Conservation (phyloP, 2,888 invertebrate genomes). For the Oasisia sp. region DNA sequence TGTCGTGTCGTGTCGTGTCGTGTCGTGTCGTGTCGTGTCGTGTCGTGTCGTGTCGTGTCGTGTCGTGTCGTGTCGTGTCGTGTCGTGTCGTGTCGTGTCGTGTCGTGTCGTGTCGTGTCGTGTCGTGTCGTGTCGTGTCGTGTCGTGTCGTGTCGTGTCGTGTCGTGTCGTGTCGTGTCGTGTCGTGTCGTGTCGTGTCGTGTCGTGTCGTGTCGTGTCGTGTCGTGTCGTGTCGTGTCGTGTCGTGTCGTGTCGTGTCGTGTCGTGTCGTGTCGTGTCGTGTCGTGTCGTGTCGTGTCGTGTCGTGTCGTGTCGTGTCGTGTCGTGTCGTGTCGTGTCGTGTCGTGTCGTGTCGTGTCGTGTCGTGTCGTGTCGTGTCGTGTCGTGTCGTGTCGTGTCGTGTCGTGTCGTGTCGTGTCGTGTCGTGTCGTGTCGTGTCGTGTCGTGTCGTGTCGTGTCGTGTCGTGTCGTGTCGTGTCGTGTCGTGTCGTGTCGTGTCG, state of each 20-base stretch:
- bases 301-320: conserved; percentile 14
- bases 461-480: conserved; percentile 22
- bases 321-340: conserved; percentile 7
- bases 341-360: too few relatives aligned
- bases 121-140: too few relatives aligned
- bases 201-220: too few relatives aligned
- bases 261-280: not conserved
- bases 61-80: too few relatives aligned
- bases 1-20: too few relatives aligned
- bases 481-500: not conserved
- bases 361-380: not conserved
- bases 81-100: not conserved
- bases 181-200: too few relatives aligned
- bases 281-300: conserved; percentile 21
- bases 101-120: too few relatives aligned
- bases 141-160: too few relatives aligned
- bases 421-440: conserved; percentile 18
- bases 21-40: too few relatives aligned
- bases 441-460: conserved; percentile 20
- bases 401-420: conserved; percentile 21
- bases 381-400: conserved; percentile 18
- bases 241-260: conserved; percentile 7
- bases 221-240: conserved; percentile 19
- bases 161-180: too few relatives aligned
- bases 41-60: too few relatives aligned